Evolutionary conservation across 2,113 vertebrate species (phyloP), one percentile per base, ranked within the genome.

Genomic region (Bufo gargarizans): DNA sequence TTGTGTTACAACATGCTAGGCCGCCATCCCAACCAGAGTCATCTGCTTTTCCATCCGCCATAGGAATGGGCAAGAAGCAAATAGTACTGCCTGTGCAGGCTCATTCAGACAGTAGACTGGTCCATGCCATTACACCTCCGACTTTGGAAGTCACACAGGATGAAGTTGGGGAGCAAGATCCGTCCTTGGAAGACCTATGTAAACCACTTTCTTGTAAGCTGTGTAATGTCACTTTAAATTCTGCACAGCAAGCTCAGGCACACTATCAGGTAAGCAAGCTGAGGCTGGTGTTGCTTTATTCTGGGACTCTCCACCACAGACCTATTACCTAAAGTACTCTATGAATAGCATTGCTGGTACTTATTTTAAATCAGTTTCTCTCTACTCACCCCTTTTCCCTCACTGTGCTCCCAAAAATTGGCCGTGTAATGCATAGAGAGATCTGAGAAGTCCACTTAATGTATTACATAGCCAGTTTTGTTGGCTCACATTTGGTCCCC

Each of bases 181-280:
- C 96, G 90, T 89, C 96, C 85, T 93, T 99, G 94, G 97, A 97
- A 92, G 98, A 99, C 88, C 95, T 99, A 56, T 99, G 98, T 92
- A 99, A 97, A 93, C 98, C 98, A n/a, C 94, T 99, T 72, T 98
- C 97, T 94, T 99, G 98, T 94, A 99, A 97, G 92, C 97, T 99
- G 90, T 99, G 98, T 94, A 99, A 99, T 90, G 97, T 99, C 90
- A 98, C 97, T 77, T 95, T 99, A 91, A 99, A 99, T 92, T 99
- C 98, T 0, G 95, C 97, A 0, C 98, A 99, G 91, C 98, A 99
- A 93, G 98, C 98, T 74, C 97, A 99, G 91, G 98, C 98, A 89
- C 98, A 99, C 92, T 99, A 99, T 93, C 98, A 99, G 98, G 98
- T 99, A 92, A 94, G 94, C 50, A 82, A 49, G 78, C 6, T 11